These are phyloP conservation scores for Ennomos erosarius DNA, from an alignment of 2,888 invertebrate species.

Conservation along the genomic window DNA sequence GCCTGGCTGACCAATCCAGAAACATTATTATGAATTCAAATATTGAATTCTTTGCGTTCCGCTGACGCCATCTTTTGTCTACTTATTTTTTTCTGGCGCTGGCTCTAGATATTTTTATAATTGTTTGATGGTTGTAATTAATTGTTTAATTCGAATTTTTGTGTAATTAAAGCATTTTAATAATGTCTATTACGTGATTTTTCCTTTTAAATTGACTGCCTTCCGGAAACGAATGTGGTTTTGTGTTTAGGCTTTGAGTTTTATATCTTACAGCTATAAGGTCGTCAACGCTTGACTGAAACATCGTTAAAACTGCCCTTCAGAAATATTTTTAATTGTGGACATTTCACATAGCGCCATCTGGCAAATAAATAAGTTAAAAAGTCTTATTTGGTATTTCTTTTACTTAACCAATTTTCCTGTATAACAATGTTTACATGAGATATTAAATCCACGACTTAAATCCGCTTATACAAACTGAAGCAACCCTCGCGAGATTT, in stretches of 20 bases:
- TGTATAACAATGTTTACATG: conserved; percentile 37
- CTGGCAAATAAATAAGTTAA: neutral
- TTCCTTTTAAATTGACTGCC: conserved; percentile 12
- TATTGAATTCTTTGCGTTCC: conserved; percentile 65
- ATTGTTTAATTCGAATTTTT: conserved; percentile 32
- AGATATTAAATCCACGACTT: conserved; percentile 47
- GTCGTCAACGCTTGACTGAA: no score
- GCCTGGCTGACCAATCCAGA: conserved; percentile 63
- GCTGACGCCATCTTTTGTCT: conserved; percentile 58
- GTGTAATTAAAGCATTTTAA: conserved; percentile 34
- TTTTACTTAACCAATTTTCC: conserved; percentile 27
- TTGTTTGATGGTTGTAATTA: conserved; percentile 33
- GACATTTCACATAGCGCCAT: no score
- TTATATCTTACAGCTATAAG: no score
- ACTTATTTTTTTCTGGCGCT: conserved; percentile 42
- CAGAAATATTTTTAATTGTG: neutral
- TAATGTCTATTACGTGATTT: conserved; percentile 28
- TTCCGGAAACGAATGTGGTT: conserved; percentile 22
- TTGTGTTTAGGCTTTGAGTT: neutral
- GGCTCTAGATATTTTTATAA: conserved; percentile 35
- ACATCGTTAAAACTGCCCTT: no score
- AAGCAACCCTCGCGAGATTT: conserved; percentile 45
- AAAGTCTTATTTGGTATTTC: neutral
- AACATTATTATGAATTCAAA: conserved; percentile 58
- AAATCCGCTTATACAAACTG: conserved; percentile 49